Conservation (phyloP, 1,140 invertebrate genomes). For the Maniola jurtina region DNA sequence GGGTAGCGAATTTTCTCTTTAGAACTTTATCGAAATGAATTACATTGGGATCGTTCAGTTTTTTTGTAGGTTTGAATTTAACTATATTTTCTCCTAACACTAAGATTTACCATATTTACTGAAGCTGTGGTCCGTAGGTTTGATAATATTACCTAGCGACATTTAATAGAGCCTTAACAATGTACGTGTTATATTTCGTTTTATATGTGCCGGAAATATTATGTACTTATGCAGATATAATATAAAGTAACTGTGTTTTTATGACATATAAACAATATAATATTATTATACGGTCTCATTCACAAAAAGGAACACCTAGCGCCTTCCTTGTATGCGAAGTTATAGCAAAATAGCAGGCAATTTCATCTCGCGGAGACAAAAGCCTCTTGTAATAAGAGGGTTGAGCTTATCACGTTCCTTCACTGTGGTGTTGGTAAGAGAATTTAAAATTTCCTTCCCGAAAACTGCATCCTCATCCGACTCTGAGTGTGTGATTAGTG, state of each 20-base stretch:
- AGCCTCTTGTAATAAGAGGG: constrained; percentile 22
- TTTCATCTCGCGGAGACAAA: constrained; percentile 27
- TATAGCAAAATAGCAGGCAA: constrained; percentile 21
- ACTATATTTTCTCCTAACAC: too few relatives aligned
- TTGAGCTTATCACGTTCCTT: constrained; percentile 24
- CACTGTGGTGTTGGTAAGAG: constrained; percentile 16
- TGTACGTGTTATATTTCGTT: too few relatives aligned
- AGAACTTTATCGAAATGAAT: too few relatives aligned
- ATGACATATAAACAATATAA: neutral
- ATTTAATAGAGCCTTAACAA: too few relatives aligned
- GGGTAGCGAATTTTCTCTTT: too few relatives aligned
- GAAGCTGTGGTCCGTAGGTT: too few relatives aligned
- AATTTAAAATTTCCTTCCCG: constrained; percentile 15
- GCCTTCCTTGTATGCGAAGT: constrained; percentile 7
- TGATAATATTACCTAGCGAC: too few relatives aligned
- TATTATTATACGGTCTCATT: neutral
- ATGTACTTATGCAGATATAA: too few relatives aligned
- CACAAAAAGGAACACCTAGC: neutral
- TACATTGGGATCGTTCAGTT: too few relatives aligned
- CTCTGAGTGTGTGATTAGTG: neutral
- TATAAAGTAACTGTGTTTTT: neutral
- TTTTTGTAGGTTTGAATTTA: too few relatives aligned
- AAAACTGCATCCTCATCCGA: neutral
- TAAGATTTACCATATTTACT: too few relatives aligned
- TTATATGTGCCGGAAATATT: too few relatives aligned